Base-by-base conservation (phyloP, 23 tunicate species). In the Trididemnum nubilum region DNA sequence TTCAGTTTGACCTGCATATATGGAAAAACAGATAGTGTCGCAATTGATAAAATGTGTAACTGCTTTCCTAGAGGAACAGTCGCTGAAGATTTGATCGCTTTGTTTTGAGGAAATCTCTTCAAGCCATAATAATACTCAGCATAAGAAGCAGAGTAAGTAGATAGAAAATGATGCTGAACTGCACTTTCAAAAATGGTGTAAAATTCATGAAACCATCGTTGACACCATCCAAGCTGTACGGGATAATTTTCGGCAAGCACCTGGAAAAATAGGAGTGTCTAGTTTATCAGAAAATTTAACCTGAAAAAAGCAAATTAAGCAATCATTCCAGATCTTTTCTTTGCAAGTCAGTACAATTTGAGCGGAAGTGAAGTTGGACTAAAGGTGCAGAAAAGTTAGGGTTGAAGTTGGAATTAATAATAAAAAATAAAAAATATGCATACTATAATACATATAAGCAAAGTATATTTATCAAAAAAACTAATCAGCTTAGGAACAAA, bases 121-220 rank as follows among this genome's bases (percentile, higher is more conserved):
- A 92, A 34, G 57, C 84, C 97, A 71, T 92, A 92, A 72, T 92
- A 92, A 83, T 81, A 66, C 38, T 92, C 97, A 23, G 97, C 87
- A 72, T 73, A 86, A 24, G 97, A 85, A 34, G 97, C 86, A 21
- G 31, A 23, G 63, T 86, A 79, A 44, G 71, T 70, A 4, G 63
- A 59, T 3, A 92, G 65, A 40, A 92, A 92, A 66, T 92, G 97
- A 64, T 86, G 88, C 51, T 86, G 91, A 33, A 86, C 44, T n/a
- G 52, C 38, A 33, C 75, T 35, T 24, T 82, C 83, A 44, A 83
- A 30, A 21, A 74, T 63, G 21, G 91, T 82, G 65, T 71, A 92
- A 18, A 86, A 7, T 72, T 86, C 97, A 60, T 92, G 90, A 37
- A 24, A 92, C 88, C 88, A 92, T 32, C 44, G 33, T 25, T 60